These are phyloP conservation scores for Mermis nigrescens DNA, from an alignment of 2,888 invertebrate genomes.

Conservation along the genomic window DNA sequence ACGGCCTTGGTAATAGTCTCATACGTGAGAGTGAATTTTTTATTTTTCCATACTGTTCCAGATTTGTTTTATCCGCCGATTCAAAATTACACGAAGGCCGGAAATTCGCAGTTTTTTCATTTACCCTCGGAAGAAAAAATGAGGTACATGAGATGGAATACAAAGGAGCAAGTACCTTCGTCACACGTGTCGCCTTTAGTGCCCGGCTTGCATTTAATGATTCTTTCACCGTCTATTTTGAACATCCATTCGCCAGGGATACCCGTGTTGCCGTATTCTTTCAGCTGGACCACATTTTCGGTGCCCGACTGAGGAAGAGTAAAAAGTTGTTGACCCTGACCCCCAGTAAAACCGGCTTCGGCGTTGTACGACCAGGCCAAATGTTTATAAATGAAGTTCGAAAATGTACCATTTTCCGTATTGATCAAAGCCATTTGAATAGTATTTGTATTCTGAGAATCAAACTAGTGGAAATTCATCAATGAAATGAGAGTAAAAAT, in stretches of 20 bases:
- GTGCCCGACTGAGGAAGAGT: conserved; percentile 28
- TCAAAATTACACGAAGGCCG: too few species aligned
- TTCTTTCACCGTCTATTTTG: conserved; percentile 20
- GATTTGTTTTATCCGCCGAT: too few species aligned
- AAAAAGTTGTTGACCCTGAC: conserved; percentile 22
- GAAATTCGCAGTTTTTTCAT: too few species aligned
- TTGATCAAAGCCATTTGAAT: conserved; percentile 30
- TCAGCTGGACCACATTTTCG: conserved; percentile 29
- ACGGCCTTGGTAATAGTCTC: too few species aligned
- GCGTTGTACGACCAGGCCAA: conserved; percentile 32
- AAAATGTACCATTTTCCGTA: conserved; percentile 27
- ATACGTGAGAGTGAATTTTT: too few species aligned
- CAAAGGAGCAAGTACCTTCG: too few species aligned
- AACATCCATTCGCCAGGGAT: conserved; percentile 32
- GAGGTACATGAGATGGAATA: too few species aligned
- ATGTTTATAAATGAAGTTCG: conserved; percentile 30
- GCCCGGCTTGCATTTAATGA: conserved; percentile 28
- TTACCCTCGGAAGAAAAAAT: too few species aligned
- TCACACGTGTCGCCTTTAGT: conserved; percentile 31
- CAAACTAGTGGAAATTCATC: not conserved
- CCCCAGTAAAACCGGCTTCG: conserved; percentile 29
- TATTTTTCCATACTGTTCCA: too few species aligned
- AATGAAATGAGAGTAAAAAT: too few species aligned
- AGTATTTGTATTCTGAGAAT: conserved; percentile 28
- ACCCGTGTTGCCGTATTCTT: conserved; percentile 30